phyloP scores from a whole-genome alignment of 2,797 vertebrate species.

The Sciurus carolinensis region DNA sequence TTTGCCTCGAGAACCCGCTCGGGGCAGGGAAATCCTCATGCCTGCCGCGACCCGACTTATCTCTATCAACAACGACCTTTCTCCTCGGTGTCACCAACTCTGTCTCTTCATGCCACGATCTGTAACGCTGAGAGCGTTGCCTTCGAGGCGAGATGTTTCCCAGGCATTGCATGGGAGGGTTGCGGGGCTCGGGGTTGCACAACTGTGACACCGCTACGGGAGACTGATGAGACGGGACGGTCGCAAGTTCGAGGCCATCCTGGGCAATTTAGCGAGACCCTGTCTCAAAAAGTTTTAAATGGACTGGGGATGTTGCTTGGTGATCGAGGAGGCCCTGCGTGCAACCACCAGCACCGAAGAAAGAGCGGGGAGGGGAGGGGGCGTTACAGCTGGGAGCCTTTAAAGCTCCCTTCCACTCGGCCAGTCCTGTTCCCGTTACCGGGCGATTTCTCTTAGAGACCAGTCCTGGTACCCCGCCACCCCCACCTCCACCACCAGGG shows the following conservation, averaged over 20 bases:
- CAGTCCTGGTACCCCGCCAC: background rate
- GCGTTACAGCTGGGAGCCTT: no score
- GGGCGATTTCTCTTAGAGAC: no score
- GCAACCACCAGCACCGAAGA: background rate
- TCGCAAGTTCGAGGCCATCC: background rate
- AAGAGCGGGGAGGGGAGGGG: background rate
- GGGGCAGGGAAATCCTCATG: background rate
- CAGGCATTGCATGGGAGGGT: background rate
- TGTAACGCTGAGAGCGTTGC: background rate
- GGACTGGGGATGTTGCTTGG: no score
- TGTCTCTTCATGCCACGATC: background rate
- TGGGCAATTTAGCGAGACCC: no score
- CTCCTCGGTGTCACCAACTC: background rate
- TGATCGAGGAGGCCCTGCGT: no score
- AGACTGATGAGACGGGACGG: background rate
- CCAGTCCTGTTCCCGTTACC: background rate
- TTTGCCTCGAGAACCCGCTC: no score
- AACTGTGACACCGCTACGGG: no score
- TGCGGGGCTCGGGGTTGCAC: no score
- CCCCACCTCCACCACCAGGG: background rate
- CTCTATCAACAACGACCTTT: background rate
- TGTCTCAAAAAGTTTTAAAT: no score
- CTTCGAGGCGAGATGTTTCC: background rate
- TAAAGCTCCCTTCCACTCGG: background rate
- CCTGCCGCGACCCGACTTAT: no score